Percentiles rank a stretch among this genome's conserved stretches.
Evolutionary conservation across 2,888 invertebrate genomes (phyloP).

Genomic region (Mesodorylaimus sp.): DNA sequence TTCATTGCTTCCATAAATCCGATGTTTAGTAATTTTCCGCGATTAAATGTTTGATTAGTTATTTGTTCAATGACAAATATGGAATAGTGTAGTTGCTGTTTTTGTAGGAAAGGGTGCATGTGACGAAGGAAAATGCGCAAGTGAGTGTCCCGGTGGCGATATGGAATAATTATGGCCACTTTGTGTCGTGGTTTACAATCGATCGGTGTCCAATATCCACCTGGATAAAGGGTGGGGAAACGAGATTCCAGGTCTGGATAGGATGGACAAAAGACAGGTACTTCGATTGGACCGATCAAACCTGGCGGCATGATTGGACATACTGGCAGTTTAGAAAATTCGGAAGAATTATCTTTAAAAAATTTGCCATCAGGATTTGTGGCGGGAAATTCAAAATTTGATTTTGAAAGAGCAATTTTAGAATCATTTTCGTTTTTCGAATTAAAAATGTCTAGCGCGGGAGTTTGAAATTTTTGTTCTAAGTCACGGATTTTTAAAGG

Average conservation of each 20-base stretch:
- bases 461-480: too few species aligned
- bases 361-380: too few species aligned
- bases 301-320: too few species aligned
- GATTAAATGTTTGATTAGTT: slow-evolving; percentile 48
- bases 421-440: too few species aligned
- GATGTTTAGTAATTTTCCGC: slow-evolving; percentile 88
- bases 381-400: too few species aligned
- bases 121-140: slow-evolving; percentile 70
- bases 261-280: slow-evolving; percentile 31
- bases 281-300: slow-evolving; percentile 22
- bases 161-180: slow-evolving; percentile 74
- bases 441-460: too few species aligned
- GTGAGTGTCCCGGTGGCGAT: slow-evolving; percentile 53
- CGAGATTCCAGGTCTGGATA: slow-evolving; percentile 48
- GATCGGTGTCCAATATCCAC: slow-evolving; percentile 60
- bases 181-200: slow-evolving; percentile 45
- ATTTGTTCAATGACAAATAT: slow-evolving; percentile 83
- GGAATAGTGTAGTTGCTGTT: slow-evolving; percentile 79
- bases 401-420: too few species aligned
- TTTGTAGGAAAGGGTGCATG: slow-evolving; percentile 73
- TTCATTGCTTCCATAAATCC: slow-evolving; percentile 76
- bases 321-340: too few species aligned
- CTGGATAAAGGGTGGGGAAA: slow-evolving; percentile 48
- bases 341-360: too few species aligned
- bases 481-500: too few species aligned